phyloP scores from a whole-genome alignment of 2,113 vertebrate species.

The Amphiprion ocellaris region DNA sequence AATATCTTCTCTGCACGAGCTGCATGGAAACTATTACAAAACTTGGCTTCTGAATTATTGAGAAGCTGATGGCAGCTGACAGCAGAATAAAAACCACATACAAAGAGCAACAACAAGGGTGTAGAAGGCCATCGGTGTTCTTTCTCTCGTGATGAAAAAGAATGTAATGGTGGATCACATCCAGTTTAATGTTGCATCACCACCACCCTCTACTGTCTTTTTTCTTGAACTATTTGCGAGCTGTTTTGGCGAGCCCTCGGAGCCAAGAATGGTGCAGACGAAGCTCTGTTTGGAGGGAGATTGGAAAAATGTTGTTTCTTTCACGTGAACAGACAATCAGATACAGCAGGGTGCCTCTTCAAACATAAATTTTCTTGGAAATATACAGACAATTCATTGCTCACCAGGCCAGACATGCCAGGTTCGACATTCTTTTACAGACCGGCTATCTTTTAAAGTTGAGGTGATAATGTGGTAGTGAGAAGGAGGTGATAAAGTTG shows the following conservation, averaged over 20 bases:
- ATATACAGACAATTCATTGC: neutral
- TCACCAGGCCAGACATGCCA: neutral
- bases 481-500: neutral
- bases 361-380: neutral
- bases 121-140: conserved; percentile 17
- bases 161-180: conserved; percentile 32
- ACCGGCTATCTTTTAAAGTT: neutral
- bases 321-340: neutral
- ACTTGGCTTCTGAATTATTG: conserved; percentile 59
- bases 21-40: conserved; percentile 42
- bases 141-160: conserved; percentile 16
- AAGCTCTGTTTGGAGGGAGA: neutral
- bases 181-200: conserved; percentile 33
- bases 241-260: neutral
- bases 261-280: neutral
- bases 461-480: neutral
- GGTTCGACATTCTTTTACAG: no score
- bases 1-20: conserved; percentile 6
- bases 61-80: conserved; percentile 39
- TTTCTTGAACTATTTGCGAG: neutral
- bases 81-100: conserved; percentile 44
- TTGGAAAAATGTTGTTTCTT: neutral
- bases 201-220: neutral
- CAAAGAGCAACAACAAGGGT: conserved; percentile 16
- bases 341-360: no score